Percentiles rank a stretch among this genome's conserved stretches.
Evolutionary conservation across 1,140 invertebrate species (phyloP).

Genomic region (Papilio dardanus): DNA sequence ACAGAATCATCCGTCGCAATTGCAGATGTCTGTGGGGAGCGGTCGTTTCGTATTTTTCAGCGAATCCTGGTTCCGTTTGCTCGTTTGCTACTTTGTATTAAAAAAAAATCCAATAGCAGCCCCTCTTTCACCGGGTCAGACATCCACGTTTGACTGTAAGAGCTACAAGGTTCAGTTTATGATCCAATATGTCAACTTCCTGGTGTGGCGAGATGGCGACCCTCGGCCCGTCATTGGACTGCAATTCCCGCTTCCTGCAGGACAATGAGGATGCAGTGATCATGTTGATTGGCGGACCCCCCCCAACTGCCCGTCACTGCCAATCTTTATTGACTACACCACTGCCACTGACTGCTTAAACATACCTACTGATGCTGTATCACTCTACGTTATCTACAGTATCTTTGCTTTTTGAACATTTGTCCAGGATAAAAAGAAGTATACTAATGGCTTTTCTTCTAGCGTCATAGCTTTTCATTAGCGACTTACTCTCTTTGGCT

Average conservation of each 20-base stretch:
- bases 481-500: not conserved
- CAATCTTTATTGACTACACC: slow-evolving; percentile 24
- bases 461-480: not conserved
- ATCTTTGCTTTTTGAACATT: not conserved
- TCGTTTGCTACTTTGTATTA: too few relatives aligned
- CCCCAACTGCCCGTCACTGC: not conserved
- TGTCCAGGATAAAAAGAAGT: not conserved
- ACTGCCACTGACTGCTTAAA: not conserved
- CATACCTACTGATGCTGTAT: not conserved
- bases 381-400: too few relatives aligned
- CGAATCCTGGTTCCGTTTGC: too few relatives aligned
- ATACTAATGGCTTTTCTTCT: not conserved
- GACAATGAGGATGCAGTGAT: slow-evolving; percentile 49
- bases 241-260: slow-evolving; percentile 40
- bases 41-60: too few relatives aligned
- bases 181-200: not conserved
- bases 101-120: too few relatives aligned
- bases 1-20: too few relatives aligned
- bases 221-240: slow-evolving; percentile 10
- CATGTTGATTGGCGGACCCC: slow-evolving; percentile 41
- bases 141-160: not conserved
- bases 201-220: not conserved
- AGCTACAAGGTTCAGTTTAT: not conserved
- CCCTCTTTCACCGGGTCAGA: too few relatives aligned
- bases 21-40: too few relatives aligned